Conservation (phyloP, 2,113 vertebrate species). For the Pionites leucogaster region DNA sequence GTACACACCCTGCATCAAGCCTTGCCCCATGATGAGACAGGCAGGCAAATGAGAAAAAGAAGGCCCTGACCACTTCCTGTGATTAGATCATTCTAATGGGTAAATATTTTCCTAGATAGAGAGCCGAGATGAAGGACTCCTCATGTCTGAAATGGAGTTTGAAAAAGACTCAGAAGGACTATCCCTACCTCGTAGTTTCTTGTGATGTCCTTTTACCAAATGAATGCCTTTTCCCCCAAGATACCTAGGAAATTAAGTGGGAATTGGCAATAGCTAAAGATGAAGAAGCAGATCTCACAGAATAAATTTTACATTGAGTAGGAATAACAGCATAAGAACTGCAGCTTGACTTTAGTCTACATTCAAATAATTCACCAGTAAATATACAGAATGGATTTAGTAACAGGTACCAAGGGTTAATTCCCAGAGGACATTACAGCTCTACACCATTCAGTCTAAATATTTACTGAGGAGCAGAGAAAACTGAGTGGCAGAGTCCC, state of each 20-base stretch:
- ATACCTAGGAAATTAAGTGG: background rate
- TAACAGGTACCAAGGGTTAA: background rate
- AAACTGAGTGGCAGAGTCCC: background rate
- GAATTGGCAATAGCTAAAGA: background rate
- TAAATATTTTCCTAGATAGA: slow-evolving; percentile 67
- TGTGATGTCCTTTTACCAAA: background rate
- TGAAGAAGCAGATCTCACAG: background rate
- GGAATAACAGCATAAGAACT: background rate
- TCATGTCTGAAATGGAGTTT: slow-evolving; percentile 13
- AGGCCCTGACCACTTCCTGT: slow-evolving; percentile 34
- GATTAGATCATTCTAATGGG: slow-evolving; percentile 45
- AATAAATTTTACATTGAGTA: background rate
- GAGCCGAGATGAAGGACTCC: slow-evolving; percentile 26
- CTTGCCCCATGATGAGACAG: slow-evolving; percentile 25
- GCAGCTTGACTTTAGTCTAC: background rate
- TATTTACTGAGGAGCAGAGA: background rate
- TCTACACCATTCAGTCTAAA: background rate
- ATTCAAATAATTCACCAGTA: background rate
- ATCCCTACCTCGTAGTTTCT: background rate
- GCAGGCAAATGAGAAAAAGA: background rate
- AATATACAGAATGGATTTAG: background rate
- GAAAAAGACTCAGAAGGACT: background rate
- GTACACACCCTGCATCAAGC: background rate
- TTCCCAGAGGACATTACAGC: background rate
- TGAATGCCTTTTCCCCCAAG: background rate